These are phyloP conservation scores for Rhyzopertha dominica DNA, from an alignment of 1,140 invertebrate species.

Conservation along the genomic window DNA sequence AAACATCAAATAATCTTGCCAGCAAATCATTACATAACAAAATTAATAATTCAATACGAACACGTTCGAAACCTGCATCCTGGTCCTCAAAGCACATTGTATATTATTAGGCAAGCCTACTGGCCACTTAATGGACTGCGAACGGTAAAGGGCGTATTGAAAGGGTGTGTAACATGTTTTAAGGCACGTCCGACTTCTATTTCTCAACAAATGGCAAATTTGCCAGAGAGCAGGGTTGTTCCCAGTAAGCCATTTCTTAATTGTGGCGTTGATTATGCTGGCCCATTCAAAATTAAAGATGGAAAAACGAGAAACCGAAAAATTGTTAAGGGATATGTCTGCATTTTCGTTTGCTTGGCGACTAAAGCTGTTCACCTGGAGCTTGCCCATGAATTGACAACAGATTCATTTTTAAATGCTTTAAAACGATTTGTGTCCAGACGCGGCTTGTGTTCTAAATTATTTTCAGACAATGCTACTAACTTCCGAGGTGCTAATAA, in stretches of 20 bases:
- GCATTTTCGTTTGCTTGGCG: constrained; percentile 6
- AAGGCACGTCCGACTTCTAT: constrained; percentile 11
- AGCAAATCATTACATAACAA: constrained; percentile 12
- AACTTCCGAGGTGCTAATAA: constrained; percentile 1
- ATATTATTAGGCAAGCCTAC: constrained; percentile 19
- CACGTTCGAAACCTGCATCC: constrained; percentile 18
- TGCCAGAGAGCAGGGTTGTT: too few relatives aligned
- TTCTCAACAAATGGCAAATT: constrained; percentile 10
- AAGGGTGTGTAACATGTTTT: constrained; percentile 10
- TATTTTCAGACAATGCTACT: constrained; percentile 20
- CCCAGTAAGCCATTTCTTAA: constrained; percentile 18
- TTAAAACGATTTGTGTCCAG: constrained; percentile 35
- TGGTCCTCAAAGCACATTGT: constrained; percentile 19
- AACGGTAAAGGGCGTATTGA: constrained; percentile 20
- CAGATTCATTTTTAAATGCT: constrained; percentile 26
- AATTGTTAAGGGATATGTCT: constrained; percentile 21
- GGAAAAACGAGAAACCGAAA: constrained; percentile 22
- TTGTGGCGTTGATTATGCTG: constrained; percentile 28
- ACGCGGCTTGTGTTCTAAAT: constrained; percentile 22
- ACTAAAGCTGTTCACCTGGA: constrained; percentile 35
- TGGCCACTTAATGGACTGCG: constrained; percentile 20
- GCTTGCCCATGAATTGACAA: constrained; percentile 22
- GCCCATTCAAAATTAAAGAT: constrained; percentile 27
- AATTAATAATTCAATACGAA: constrained; percentile 12
- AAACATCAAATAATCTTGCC: constrained; percentile 31